These are phyloP conservation scores for Amblyopsis hoosieri DNA, from an alignment of 2,797 vertebrate genomes.

Conservation along the genomic window DNA sequence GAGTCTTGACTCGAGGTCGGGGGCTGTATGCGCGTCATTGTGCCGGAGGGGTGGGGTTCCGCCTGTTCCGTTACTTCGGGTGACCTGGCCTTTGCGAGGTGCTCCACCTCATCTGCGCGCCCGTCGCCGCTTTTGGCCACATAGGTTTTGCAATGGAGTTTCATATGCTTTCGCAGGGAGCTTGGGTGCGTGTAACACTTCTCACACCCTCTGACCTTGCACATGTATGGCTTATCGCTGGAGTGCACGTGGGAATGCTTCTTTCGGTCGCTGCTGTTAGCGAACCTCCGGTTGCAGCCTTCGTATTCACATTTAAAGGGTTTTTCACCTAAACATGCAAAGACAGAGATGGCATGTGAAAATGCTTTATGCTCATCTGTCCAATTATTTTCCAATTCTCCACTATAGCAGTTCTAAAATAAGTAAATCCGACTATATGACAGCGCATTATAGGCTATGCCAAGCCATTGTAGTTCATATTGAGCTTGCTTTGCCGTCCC, in stretches of 20 bases:
- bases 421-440: too few species aligned
- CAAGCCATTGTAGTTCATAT: too few species aligned
- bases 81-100: constrained; percentile 56
- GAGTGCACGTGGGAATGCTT: constrained; percentile 76
- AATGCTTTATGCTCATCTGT: constrained; percentile 5
- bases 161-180: constrained; percentile 76
- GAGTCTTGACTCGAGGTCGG: constrained; percentile 57
- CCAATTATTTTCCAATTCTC: background rate
- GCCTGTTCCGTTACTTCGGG: constrained; percentile 56
- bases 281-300: constrained; percentile 79
- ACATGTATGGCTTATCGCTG: constrained; percentile 77
- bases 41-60: constrained; percentile 54
- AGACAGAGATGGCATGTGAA: constrained; percentile 66
- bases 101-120: constrained; percentile 53
- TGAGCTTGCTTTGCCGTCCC: too few species aligned
- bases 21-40: constrained; percentile 44
- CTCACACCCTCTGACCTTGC: constrained; percentile 76
- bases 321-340: constrained; percentile 80
- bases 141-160: constrained; percentile 76
- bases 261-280: constrained; percentile 80
- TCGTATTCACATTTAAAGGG: constrained; percentile 83
- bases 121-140: constrained; percentile 62
- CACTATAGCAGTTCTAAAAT: too few species aligned
- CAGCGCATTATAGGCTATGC: too few species aligned
- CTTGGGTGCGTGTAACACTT: constrained; percentile 77